Percentiles rank a stretch among this genome's conserved stretches.
phyloP scores from a whole-genome alignment of 2,888 invertebrate species.

The Drosophila histrio region DNA sequence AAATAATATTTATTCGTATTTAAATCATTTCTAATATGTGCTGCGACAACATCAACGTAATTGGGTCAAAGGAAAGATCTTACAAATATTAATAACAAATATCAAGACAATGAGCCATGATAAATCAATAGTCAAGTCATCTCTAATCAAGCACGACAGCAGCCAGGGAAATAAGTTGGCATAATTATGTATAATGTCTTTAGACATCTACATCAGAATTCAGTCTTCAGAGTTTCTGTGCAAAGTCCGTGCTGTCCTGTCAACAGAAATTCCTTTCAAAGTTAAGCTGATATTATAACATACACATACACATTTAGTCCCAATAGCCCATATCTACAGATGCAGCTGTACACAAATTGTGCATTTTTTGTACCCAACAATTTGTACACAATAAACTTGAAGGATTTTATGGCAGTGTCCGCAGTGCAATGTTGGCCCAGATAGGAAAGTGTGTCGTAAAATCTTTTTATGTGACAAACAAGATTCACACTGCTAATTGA shows the following conservation, averaged over 20 bases:
- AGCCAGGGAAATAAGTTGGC: not conserved
- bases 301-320: not conserved
- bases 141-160: not conserved
- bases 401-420: conserved; percentile 42
- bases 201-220: not conserved
- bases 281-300: not conserved
- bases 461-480: conserved; percentile 47
- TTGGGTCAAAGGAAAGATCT: not conserved
- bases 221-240: not conserved
- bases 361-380: conserved; percentile 46
- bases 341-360: conserved; percentile 36
- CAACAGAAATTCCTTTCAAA: not conserved
- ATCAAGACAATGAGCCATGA: not conserved
- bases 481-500: conserved; percentile 58
- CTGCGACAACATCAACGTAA: conserved; percentile 51
- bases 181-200: conserved; percentile 2
- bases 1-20: conserved; percentile 54
- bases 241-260: not conserved
- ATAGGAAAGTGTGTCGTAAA: conserved; percentile 53
- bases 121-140: not conserved
- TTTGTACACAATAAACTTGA: conserved; percentile 61
- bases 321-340: conserved; percentile 15
- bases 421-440: conserved; percentile 4
- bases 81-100: not conserved
- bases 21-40: conserved; percentile 45